Evolutionary conservation across 2,888 invertebrate species (phyloP), one percentile per base, ranked within the genome.

Genomic region (Eretmocerus hayati): DNA sequence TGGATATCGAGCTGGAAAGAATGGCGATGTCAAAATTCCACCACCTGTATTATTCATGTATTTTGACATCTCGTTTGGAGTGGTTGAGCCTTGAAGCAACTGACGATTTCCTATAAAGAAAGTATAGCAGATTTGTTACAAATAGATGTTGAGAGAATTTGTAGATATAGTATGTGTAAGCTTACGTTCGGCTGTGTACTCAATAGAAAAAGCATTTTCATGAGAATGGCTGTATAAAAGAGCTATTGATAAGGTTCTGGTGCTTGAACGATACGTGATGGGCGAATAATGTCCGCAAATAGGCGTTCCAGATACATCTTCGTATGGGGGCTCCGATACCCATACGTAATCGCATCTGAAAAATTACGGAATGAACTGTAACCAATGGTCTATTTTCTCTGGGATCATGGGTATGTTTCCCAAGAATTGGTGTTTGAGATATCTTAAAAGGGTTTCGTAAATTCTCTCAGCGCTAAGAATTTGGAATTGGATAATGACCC

Each of bases 1-100:
- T 1, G 83, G 81, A 69, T 84, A 84, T 13, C 76, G 72, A 56
- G 78, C 72, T 0, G 85, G 84, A 58, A 85, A 85, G 62, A 80
- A 84, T 2, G 85, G 84, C 1, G 84, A 82, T 1, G 77, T 76
- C 45, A 84, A 71, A 35, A 75, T 70, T 43, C 80, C 80, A 11
- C 74, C 74, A 22, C 66, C 67, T 41, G 59, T 66, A 62, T 75
- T 72, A 60, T 73, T 63, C 48, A 65, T 42, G 13, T 62, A 59
- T 33, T 67, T 66, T 9, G 62, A 54, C 15, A 59, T 56, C 5
- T 59, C 62, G 42, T 60, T 56, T 20, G 55, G 44, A 16, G 59
- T 44, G 32, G 61, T 62, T 4, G 64, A 59, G 5, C 69, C 70
- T 31, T 62, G 64, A 30, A 71, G 46, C 31, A 67, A 61, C 47